A percentile compares a stretch with the other conserved stretches of the same genome.
Evolutionary conservation across 2,797 vertebrate species (phyloP).

Genomic region (Anolis apletophallus): DNA sequence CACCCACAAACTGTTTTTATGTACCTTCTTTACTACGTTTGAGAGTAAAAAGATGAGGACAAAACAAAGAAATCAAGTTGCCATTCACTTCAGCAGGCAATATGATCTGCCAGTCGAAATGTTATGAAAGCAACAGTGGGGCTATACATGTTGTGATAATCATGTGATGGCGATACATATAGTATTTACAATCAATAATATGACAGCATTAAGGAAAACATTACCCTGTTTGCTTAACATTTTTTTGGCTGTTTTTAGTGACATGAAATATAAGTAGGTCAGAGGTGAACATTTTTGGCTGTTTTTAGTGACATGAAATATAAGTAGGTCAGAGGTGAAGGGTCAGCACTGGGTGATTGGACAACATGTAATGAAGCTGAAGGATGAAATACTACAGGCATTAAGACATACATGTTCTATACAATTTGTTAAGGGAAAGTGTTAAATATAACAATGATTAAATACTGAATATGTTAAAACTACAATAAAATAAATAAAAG

Average conservation of each 20-base stretch:
- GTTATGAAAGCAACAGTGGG: not conserved
- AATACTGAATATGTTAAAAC: too few relatives aligned
- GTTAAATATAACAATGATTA: too few relatives aligned
- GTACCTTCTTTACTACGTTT: not conserved
- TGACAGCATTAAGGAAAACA: not conserved
- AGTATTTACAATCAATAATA: not conserved
- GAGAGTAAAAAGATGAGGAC: not conserved
- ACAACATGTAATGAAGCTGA: too few relatives aligned
- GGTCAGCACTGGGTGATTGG: too few relatives aligned
- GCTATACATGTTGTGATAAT: too few relatives aligned
- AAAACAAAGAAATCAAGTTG: not conserved
- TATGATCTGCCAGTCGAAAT: not conserved
- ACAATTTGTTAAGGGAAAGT: too few relatives aligned
- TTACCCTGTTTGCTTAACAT: not conserved
- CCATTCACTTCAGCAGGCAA: not conserved
- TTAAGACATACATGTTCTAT: too few relatives aligned
- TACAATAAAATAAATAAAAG: too few relatives aligned
- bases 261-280: conserved; percentile 36
- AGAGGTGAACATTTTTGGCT: too few relatives aligned
- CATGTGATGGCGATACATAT: not conserved
- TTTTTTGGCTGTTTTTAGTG: conserved; percentile 26
- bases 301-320: too few relatives aligned
- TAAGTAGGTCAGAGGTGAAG: too few relatives aligned
- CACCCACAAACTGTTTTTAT: not conserved
- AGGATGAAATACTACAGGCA: too few relatives aligned